These are phyloP conservation scores for Agrochola macilenta DNA, from an alignment of 2,888 invertebrate species.

Conservation along the genomic window DNA sequence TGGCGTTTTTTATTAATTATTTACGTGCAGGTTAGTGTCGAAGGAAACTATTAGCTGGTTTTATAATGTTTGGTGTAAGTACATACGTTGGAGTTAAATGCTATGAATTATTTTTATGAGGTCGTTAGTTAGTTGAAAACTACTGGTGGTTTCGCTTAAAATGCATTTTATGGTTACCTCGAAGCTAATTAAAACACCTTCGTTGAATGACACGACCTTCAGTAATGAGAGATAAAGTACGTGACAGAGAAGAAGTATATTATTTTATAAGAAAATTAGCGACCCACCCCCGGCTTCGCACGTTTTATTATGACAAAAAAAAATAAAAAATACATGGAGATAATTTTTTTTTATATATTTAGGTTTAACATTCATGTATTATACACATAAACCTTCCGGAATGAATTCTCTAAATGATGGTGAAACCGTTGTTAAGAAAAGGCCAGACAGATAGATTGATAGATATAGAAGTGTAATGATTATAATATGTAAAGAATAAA, in stretches of 20 bases:
- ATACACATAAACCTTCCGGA: neutral
- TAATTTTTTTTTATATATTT: too few species aligned
- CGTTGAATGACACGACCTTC: neutral
- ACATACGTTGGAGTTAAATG: conserved; percentile 23
- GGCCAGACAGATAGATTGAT: neutral
- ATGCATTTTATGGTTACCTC: neutral
- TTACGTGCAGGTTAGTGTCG: conserved; percentile 47
- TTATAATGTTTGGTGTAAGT: conserved; percentile 38
- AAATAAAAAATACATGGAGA: too few species aligned
- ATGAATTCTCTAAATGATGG: neutral
- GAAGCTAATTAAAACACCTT: neutral
- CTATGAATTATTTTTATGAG: conserved; percentile 34
- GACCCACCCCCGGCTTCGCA: too few species aligned
- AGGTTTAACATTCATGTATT: too few species aligned
- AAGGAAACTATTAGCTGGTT: conserved; percentile 61
- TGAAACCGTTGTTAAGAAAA: neutral
- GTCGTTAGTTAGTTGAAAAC: conserved; percentile 29
- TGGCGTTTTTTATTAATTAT: conserved; percentile 58
- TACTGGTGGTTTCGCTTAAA: neutral
- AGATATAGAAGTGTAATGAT: neutral
- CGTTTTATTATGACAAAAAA: too few species aligned
- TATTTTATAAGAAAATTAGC: too few species aligned
- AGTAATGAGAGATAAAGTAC: too few species aligned
- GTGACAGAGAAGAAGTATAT: too few species aligned
- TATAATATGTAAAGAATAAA: neutral